These are phyloP conservation scores for Eulacestoma nigropectus DNA, from an alignment of 2,113 vertebrate species.

Conservation along the genomic window DNA sequence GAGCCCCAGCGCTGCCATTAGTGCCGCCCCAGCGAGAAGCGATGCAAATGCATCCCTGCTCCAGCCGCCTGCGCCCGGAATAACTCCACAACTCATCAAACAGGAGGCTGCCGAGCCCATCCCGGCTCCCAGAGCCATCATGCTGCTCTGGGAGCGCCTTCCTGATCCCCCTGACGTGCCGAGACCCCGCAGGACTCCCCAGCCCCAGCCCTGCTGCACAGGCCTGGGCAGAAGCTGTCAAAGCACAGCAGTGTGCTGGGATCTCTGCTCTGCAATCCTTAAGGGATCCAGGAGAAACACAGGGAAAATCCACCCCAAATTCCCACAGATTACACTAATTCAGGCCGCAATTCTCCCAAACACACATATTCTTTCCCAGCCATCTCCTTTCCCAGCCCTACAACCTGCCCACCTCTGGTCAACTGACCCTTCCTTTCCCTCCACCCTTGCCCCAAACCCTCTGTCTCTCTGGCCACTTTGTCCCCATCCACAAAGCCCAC, in stretches of 20 bases:
- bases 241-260: accelerated
- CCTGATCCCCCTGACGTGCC: accelerated
- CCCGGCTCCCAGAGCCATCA: neutral
- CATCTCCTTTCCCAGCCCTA: neutral
- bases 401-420: accelerated
- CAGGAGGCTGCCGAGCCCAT: neutral
- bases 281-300: neutral
- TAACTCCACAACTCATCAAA: neutral
- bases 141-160: neutral
- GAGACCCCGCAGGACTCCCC: neutral
- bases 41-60: neutral
- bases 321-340: neutral
- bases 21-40: neutral
- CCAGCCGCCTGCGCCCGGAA: accelerated
- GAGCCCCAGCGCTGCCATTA: neutral
- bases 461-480: neutral
- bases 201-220: neutral
- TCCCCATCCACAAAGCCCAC: neutral
- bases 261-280: neutral
- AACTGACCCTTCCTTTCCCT: neutral
- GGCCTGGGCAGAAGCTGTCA: neutral
- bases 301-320: neutral
- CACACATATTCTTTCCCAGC: accelerated
- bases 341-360: neutral
- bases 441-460: neutral